Percentiles rank a stretch among this genome's conserved stretches.
phyloP scores from a whole-genome alignment of 2,888 invertebrate genomes.

The Tetheella fluctuosa region DNA sequence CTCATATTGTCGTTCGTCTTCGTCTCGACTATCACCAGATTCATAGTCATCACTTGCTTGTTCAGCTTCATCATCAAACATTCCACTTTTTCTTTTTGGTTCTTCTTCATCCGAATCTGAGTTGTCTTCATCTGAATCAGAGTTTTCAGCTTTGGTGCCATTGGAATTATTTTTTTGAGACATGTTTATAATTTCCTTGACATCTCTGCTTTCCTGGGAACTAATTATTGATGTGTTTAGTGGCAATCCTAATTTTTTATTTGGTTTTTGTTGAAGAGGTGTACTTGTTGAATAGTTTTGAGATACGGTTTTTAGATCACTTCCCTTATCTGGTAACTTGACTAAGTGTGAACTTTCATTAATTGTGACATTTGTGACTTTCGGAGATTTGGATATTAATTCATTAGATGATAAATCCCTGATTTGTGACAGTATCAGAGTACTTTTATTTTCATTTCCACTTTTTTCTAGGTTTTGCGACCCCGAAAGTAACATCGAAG shows the following conservation, averaged over 20 bases:
- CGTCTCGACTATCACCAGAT: conserved; percentile 79
- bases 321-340: conserved; percentile 40
- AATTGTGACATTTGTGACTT: conserved; percentile 34
- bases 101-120: conserved; percentile 39
- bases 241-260: conserved; percentile 53
- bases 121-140: conserved; percentile 29
- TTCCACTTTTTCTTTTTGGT: conserved; percentile 40
- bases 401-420: conserved; percentile 58
- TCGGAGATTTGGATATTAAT: conserved; percentile 43
- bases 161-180: conserved; percentile 27
- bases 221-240: conserved; percentile 63
- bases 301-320: conserved; percentile 50
- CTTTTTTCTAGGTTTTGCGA: conserved; percentile 44
- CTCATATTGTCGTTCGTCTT: conserved; percentile 75
- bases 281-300: conserved; percentile 68
- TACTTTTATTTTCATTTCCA: conserved; percentile 61
- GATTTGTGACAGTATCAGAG: conserved; percentile 64
- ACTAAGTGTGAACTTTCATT: conserved; percentile 53
- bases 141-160: conserved; percentile 24
- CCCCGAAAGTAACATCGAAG: conserved; percentile 32
- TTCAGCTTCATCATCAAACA: conserved; percentile 67
- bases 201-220: conserved; percentile 37
- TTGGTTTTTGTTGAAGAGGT: conserved; percentile 64
- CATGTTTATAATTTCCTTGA: conserved; percentile 25
- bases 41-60: conserved; percentile 73